Evolutionary conservation across 1,140 invertebrate species (phyloP).

Genomic region (Trissolcus basalis): DNA sequence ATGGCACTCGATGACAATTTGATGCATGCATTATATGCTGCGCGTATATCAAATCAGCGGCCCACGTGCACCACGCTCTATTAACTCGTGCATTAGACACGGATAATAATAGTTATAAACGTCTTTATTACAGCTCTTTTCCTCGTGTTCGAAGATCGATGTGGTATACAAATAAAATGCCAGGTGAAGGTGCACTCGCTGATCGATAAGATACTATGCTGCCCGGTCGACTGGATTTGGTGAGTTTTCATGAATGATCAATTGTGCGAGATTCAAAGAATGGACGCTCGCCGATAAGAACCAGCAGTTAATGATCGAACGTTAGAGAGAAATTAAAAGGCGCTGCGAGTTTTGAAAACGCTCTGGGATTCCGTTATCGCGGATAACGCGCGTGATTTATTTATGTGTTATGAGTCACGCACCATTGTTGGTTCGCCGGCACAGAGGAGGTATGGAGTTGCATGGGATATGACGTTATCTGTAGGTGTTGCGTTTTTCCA

Average conservation of each 20-base stretch:
- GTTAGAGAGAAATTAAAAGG: slow-evolving; percentile 19
- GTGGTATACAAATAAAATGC: neutral
- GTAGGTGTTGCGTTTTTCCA: slow-evolving; percentile 20
- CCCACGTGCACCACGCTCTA: slow-evolving; percentile 57
- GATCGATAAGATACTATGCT: slow-evolving; percentile 44
- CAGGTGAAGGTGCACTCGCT: too few species aligned
- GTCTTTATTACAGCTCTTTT: slow-evolving; percentile 55
- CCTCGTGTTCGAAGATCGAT: neutral
- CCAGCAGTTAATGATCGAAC: slow-evolving; percentile 18
- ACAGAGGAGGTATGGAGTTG: slow-evolving; percentile 1
- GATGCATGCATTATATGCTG: slow-evolving; percentile 40
- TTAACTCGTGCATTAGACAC: slow-evolving; percentile 54
- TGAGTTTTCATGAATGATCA: slow-evolving; percentile 14
- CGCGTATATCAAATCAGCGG: slow-evolving; percentile 50
- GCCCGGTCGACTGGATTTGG: slow-evolving; percentile 16
- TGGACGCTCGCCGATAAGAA: slow-evolving; percentile 3
- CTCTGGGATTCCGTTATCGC: slow-evolving; percentile 21
- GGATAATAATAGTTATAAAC: slow-evolving; percentile 61
- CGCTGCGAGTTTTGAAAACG: slow-evolving; percentile 27
- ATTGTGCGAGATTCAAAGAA: slow-evolving; percentile 31
- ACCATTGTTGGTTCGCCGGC: slow-evolving; percentile 5
- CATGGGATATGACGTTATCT: slow-evolving; percentile 33
- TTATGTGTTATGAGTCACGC: slow-evolving; percentile 24
- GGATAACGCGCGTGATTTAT: slow-evolving; percentile 10
- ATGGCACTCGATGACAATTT: slow-evolving; percentile 50